These are phyloP conservation scores for Incurvaria masculella DNA, from an alignment of 2,888 invertebrate genomes.

Conservation along the genomic window DNA sequence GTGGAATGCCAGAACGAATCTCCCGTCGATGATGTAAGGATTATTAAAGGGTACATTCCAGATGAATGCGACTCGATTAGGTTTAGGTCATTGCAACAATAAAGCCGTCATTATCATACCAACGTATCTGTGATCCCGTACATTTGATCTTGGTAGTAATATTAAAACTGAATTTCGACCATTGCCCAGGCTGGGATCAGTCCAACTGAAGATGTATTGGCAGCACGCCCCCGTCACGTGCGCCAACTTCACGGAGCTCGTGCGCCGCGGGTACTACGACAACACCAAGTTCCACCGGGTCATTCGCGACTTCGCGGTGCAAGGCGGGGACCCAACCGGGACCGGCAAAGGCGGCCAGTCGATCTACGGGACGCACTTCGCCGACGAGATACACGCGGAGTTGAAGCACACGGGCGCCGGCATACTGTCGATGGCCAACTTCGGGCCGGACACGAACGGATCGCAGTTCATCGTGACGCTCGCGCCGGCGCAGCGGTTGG, in stretches of 20 bases:
- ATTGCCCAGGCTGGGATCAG: conserved; percentile 81
- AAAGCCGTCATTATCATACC: neutral
- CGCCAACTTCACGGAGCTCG: conserved; percentile 93
- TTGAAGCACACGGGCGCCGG: conserved; percentile 94
- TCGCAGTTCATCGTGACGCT: conserved; percentile 98
- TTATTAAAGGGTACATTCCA: conserved; percentile 50
- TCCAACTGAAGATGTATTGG: conserved; percentile 95
- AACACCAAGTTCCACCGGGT: conserved; percentile 95
- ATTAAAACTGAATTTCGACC: conserved; percentile 1
- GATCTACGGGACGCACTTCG: conserved; percentile 93
- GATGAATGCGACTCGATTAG: too few relatives aligned
- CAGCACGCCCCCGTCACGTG: conserved; percentile 98
- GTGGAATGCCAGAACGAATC: conserved; percentile 90
- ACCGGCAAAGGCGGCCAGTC: conserved; percentile 96
- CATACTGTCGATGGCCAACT: conserved; percentile 96
- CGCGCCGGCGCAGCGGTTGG: conserved; percentile 96
- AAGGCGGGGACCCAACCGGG: conserved; percentile 96
- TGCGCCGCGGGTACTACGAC: conserved; percentile 92
- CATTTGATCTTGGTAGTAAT: too few relatives aligned
- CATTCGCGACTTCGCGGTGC: conserved; percentile 91
- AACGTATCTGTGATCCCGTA: neutral
- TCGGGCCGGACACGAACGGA: conserved; percentile 95
- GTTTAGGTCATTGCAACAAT: conserved; percentile 1
- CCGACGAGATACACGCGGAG: conserved; percentile 92
- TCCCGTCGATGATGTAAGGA: conserved; percentile 85